Percentiles rank a stretch among this genome's conserved stretches.
Conservation (phyloP, 2,888 invertebrate species). For the Ligdia adustata region DNA sequence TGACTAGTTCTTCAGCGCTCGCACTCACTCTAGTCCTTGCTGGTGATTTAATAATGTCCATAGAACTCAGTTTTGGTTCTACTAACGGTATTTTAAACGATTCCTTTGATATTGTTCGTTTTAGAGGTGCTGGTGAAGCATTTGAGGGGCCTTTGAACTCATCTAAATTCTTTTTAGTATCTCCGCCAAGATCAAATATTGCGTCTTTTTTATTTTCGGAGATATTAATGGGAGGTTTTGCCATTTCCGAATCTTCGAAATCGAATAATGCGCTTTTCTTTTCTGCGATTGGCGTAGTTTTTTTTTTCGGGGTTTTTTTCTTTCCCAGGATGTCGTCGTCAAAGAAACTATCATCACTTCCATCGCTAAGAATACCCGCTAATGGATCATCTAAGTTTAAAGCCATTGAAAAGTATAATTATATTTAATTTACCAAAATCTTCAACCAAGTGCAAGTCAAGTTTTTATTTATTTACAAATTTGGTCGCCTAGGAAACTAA, state of each 20-base stretch:
- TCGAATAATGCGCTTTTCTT: conserved; percentile 73
- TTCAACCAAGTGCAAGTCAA: neutral
- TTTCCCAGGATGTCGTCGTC: conserved; percentile 83
- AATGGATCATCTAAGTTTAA: conserved; percentile 86
- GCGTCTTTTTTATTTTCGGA: conserved; percentile 49
- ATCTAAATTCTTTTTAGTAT: conserved; percentile 38
- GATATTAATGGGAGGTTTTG: conserved; percentile 38
- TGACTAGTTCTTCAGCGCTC: conserved; percentile 60
- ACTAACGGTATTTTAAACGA: conserved; percentile 49
- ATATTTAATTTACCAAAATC: conserved; percentile 1
- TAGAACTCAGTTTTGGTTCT: conserved; percentile 46
- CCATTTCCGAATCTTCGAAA: conserved; percentile 52
- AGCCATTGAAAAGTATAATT: conserved; percentile 62
- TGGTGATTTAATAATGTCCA: conserved; percentile 55
- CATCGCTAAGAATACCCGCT: conserved; percentile 87
- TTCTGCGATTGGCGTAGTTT: conserved; percentile 53
- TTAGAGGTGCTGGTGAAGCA: conserved; percentile 55
- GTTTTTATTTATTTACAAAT: conserved; percentile 54
- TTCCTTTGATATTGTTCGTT: conserved; percentile 58
- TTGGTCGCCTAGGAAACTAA: conserved; percentile 66
- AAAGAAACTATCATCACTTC: conserved; percentile 89
- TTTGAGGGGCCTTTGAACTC: conserved; percentile 40
- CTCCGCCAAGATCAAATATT: conserved; percentile 49
- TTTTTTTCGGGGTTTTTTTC: conserved; percentile 66
- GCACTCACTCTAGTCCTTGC: conserved; percentile 54